Conservation (phyloP, 2,888 invertebrate genomes). For the Parnassius smintheus region DNA sequence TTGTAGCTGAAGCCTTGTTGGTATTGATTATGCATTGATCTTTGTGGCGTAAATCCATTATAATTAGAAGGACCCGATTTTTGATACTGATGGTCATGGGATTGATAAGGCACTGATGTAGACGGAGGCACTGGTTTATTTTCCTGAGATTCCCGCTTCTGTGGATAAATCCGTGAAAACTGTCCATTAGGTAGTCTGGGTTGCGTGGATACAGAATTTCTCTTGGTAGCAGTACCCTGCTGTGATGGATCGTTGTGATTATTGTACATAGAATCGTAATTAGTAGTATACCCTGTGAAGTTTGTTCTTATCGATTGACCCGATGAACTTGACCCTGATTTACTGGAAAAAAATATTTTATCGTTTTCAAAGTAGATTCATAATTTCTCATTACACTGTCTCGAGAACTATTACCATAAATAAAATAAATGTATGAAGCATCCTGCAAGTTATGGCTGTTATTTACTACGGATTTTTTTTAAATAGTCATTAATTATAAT, state of each 20-base stretch:
- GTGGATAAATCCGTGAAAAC: constrained; percentile 56
- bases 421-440: no score
- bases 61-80: constrained; percentile 58
- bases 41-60: constrained; percentile 68
- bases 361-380: no score
- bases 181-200: constrained; percentile 66
- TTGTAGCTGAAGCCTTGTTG: constrained; percentile 68
- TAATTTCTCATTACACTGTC: no score
- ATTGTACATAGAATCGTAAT: constrained; percentile 73
- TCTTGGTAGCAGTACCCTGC: constrained; percentile 61
- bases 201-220: constrained; percentile 62
- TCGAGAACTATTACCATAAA: no score
- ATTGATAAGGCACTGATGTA: constrained; percentile 59
- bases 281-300: constrained; percentile 71
- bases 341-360: constrained; percentile 53
- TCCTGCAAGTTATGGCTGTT: no score
- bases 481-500: no score
- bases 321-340: constrained; percentile 76
- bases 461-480: no score
- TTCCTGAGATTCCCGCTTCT: constrained; percentile 59
- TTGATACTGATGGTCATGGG: constrained; percentile 75
- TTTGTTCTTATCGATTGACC: constrained; percentile 74
- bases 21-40: constrained; percentile 61
- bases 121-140: constrained; percentile 47
- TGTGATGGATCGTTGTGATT: constrained; percentile 63